Base-by-base conservation (phyloP, 2,888 invertebrate genomes). In the Xylophagus ater region DNA sequence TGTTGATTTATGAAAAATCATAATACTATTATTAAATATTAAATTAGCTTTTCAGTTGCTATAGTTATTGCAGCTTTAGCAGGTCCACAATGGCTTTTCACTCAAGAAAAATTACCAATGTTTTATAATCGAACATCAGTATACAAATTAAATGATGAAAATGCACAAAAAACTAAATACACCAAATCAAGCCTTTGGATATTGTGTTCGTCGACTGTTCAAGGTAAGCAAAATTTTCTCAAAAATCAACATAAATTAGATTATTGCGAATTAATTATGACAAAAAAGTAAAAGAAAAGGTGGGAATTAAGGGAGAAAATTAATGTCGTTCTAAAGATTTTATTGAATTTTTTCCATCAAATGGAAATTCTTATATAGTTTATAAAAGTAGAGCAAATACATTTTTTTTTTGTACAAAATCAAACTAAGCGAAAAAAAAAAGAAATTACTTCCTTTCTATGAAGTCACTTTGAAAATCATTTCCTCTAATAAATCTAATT, bases 41-140 rank as follows among this genome's bases (percentile, higher is more conserved):
- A n/a, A 47, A 49, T 37, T 51, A 65, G 65, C 51, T 58, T 65
- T 43, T 63, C 63, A 20, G 57, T 65, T 42, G 65, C 65, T 38
- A 60, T 65, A 47, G 58, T 64, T 37, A 56, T 65, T 37, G 66
- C 65, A 21, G 65, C 66, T 9, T 42, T 65, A 44, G 65, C 66
- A n/a, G 65, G 65, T 7, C 65, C 66, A 12, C 81, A 85, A 65
- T 90, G 90, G 90, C 71, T 90, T 17, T 78, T 82, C 51, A 87
- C 87, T 4, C 81, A 86, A 59, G 89, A 90, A 62, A 83, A 82
- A 59, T 77, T 89, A 70, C 74, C 79, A 41, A 85, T 81, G 64
- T 75, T 77, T 9, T 81, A 76, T 62, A 88, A 87, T 61, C 81
- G 83, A 5, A 83, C 86, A 12, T 56, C 59, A 19, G 62, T 62